A percentile compares a stretch with the other conserved stretches of the same genome.
Conservation (phyloP, 2,797 vertebrate species). For the Cercopithecus diana region DNA sequence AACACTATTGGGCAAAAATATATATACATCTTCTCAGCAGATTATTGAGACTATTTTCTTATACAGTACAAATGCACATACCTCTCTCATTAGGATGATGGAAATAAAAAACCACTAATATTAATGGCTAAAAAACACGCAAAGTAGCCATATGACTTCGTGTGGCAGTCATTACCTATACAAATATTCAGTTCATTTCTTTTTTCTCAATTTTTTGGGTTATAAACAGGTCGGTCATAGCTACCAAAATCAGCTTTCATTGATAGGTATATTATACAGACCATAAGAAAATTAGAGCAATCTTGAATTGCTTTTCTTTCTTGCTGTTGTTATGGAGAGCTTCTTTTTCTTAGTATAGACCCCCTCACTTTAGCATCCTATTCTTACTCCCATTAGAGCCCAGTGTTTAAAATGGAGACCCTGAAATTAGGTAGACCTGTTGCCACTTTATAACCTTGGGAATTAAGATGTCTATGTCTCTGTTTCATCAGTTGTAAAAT, state of each 20-base stretch:
- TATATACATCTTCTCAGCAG: neutral
- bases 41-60: neutral
- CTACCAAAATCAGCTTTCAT: neutral
- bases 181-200: neutral
- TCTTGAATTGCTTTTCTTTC: neutral
- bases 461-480: neutral
- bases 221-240: neutral
- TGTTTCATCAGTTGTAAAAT: neutral
- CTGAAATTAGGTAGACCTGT: neutral
- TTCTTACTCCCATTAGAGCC: neutral
- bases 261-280: neutral
- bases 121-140: neutral
- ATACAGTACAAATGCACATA: fast-evolving
- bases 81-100: neutral
- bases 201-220: neutral
- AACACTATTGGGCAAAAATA: neutral
- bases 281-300: neutral
- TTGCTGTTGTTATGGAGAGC: neutral
- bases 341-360: neutral
- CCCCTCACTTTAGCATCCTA: neutral
- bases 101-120: neutral
- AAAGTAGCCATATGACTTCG: neutral
- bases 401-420: neutral
- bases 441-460: neutral
- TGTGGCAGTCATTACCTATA: neutral